Base-by-base conservation (phyloP, 2,113 vertebrate genomes). In the Plestiodon gilberti region DNA sequence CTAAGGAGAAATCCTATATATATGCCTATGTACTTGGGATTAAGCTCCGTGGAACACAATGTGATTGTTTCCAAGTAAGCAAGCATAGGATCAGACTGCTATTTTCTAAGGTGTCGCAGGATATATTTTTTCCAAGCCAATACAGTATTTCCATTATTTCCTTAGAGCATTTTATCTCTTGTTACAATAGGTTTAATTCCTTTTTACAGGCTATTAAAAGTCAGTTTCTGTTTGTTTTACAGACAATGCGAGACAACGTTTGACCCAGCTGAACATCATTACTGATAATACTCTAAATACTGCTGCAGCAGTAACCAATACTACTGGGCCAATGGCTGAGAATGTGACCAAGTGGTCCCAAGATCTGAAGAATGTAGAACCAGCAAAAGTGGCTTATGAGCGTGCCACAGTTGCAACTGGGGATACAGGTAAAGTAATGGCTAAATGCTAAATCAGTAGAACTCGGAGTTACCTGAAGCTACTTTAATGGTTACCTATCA, bases 321-420 rank as follows among this genome's bases (percentile, higher is more conserved):
- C 95, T 15, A 94, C 97, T 0, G 91, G 85, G 0, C 98, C 98
- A 2, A 98, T 99, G 94, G 94, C 92, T 69, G 92, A 87, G 82
- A 97, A 96, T 1, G 94, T 98, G 82, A 96, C 96, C 89, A 48
- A 94, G 89, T 99, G 98, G 98, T 96, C 96, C 43, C 95, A 93
- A 89, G 99, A 98, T 84, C 95, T 99, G 90, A 97, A 92, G n/a
- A 97, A 96, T 71, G 96, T 98, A 4, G 95, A 96, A 33, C 97
- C 98, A 67, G 97, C 97, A 69, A 96, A 97, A 35, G 90, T 78
- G 2, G 97, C 96, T 7, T 99, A 97, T 0, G 94, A 98, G 64
- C 96, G 92, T 10, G 97, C 96, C 8, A 95, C 99, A 78, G 71
- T 93, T 84, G 98, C 98, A 43, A 98, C 98, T 17, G 97, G 95